Evolutionary conservation across 2,113 vertebrate genomes (phyloP).

Genomic region (Hiodon alosoides): DNA sequence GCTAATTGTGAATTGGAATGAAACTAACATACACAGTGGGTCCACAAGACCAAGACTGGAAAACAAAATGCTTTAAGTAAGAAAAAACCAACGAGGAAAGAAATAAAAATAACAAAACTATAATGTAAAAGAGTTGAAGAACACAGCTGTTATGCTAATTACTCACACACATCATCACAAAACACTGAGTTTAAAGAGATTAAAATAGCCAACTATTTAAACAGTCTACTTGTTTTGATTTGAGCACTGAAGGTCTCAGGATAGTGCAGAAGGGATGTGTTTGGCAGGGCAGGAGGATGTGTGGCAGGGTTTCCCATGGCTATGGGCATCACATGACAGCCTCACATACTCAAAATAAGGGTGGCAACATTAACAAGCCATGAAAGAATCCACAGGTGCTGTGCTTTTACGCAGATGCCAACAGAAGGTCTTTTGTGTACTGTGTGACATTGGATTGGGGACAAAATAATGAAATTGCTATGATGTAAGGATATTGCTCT

Average conservation of each 20-base stretch:
- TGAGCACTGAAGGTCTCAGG: slow-evolving; percentile 13
- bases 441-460: neutral
- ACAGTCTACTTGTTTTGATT: slow-evolving; percentile 31
- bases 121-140: slow-evolving; percentile 18
- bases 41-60: too few relatives aligned
- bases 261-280: neutral
- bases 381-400: slow-evolving; percentile 9
- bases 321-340: slow-evolving; percentile 32
- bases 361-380: slow-evolving; percentile 23
- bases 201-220: slow-evolving; percentile 36
- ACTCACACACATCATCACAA: slow-evolving; percentile 41
- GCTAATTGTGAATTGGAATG: too few relatives aligned
- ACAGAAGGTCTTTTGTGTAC: neutral
- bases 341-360: slow-evolving; percentile 29
- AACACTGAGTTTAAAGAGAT: slow-evolving; percentile 29
- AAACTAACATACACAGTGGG: too few relatives aligned
- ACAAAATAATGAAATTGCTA: neutral
- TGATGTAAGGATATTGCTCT: neutral
- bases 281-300: slow-evolving; percentile 17
- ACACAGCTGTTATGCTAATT: slow-evolving; percentile 39
- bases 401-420: neutral
- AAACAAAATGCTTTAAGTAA: neutral
- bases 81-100: slow-evolving; percentile 35
- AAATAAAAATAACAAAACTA: slow-evolving; percentile 4
- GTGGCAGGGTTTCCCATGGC: slow-evolving; percentile 29